These are phyloP conservation scores for Heteromormyrus szaboi DNA, from an alignment of 2,797 vertebrate genomes.

Conservation along the genomic window DNA sequence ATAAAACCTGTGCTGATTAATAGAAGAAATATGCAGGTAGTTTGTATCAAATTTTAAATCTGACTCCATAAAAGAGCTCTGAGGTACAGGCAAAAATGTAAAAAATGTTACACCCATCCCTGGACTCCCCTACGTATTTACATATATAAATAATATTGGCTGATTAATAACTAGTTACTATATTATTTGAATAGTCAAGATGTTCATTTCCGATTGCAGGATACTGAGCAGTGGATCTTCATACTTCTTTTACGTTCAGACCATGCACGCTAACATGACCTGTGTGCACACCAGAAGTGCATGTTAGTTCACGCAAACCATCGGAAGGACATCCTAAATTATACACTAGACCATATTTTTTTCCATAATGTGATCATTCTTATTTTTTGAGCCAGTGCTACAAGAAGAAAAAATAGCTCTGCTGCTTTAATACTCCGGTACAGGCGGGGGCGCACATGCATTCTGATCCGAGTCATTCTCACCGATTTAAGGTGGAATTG, in stretches of 20 bases:
- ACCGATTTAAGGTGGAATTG: neutral
- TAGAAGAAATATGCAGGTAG: neutral
- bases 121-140: neutral
- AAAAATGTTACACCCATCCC: neutral
- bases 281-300: neutral
- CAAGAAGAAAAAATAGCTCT: neutral
- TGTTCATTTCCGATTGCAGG: neutral
- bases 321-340: neutral
- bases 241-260: neutral
- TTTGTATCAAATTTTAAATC: neutral
- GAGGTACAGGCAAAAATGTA: neutral
- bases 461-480: neutral
- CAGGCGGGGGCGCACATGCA: neutral
- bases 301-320: neutral
- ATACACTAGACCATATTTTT: neutral
- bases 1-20: neutral
- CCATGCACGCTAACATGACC: neutral
- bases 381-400: neutral
- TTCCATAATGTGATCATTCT: neutral
- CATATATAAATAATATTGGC: neutral
- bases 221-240: neutral
- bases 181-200: neutral
- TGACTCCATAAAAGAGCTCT: neutral
- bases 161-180: neutral
- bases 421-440: neutral